A percentile compares a stretch with the other conserved stretches of the same genome.
phyloP scores from a whole-genome alignment of 2,888 invertebrate genomes.

The Cremastinae sp. region DNA sequence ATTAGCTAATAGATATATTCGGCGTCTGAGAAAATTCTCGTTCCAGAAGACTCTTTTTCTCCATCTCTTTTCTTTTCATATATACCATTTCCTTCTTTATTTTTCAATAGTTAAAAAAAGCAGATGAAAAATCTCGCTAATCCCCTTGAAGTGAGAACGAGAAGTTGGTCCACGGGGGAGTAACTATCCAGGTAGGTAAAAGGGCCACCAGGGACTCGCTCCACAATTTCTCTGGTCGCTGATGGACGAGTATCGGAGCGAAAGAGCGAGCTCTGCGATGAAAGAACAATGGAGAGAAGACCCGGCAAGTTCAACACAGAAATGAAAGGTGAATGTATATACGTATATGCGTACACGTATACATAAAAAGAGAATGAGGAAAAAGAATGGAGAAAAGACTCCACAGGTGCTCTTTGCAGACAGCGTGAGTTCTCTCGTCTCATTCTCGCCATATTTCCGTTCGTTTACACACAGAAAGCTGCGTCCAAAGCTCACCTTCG shows the following conservation, averaged over 20 bases:
- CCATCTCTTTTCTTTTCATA: not conserved
- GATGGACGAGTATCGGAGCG: conserved; percentile 23
- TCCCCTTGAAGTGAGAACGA: conserved; percentile 73
- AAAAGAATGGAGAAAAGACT: conserved; percentile 64
- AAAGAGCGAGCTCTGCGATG: conserved; percentile 48
- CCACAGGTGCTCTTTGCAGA: conserved; percentile 73
- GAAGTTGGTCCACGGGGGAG: conserved; percentile 64
- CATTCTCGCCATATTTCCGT: conserved; percentile 48
- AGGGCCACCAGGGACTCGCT: conserved; percentile 37
- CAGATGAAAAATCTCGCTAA: conserved; percentile 68
- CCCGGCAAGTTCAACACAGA: conserved; percentile 10
- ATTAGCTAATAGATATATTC: too few relatives aligned
- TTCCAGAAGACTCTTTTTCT: conserved; percentile 5
- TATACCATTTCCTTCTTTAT: conserved; percentile 21
- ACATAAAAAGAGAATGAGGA: conserved; percentile 39
- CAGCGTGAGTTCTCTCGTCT: conserved; percentile 27
- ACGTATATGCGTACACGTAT: conserved; percentile 10
- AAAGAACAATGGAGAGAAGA: conserved; percentile 70
- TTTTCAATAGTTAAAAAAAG: conserved; percentile 26
- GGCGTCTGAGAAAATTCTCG: too few relatives aligned
- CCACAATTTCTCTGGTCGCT: conserved; percentile 28
- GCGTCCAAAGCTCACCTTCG: not conserved
- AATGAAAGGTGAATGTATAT: conserved; percentile 20
- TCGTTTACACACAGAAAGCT: conserved; percentile 30
- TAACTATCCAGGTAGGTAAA: conserved; percentile 70